A percentile compares a stretch with the other conserved stretches of the same genome.
Conservation (phyloP, 35 echinoderm and acorn worm species). For the Apostichopus japonicus region DNA sequence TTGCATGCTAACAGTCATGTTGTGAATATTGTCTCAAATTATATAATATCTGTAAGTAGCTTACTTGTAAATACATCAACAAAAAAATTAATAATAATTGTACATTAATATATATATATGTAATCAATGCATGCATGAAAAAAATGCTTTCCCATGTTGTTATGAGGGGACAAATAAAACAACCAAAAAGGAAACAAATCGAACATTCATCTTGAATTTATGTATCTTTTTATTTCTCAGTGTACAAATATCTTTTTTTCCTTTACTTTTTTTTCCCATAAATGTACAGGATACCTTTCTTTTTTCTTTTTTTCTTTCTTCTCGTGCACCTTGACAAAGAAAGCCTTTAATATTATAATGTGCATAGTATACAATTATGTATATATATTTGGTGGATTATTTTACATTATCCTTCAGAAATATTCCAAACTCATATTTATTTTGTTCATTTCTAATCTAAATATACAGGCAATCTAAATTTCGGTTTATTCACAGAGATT, state of each 20-base stretch:
- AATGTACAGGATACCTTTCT: not conserved
- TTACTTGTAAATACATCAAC: not conserved
- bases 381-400: not conserved
- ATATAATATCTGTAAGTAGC: not conserved
- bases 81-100: not conserved
- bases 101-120: not conserved
- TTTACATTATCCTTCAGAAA: too few species aligned
- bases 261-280: not conserved
- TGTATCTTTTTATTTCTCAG: not conserved
- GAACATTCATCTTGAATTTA: not conserved
- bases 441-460: too few species aligned
- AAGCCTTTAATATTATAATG: not conserved
- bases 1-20: not conserved
- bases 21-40: not conserved
- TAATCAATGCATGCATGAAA: not conserved
- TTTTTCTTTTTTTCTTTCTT: not conserved
- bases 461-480: too few species aligned
- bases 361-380: not conserved
- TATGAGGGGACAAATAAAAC: not conserved
- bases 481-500: too few species aligned
- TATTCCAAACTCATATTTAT: too few species aligned
- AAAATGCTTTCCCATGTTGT: not conserved
- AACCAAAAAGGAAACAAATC: not conserved
- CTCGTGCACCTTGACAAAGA: not conserved
- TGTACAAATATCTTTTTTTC: not conserved